Base-by-base conservation (phyloP, 2,888 invertebrate species). In the Hypsopygia costalis region DNA sequence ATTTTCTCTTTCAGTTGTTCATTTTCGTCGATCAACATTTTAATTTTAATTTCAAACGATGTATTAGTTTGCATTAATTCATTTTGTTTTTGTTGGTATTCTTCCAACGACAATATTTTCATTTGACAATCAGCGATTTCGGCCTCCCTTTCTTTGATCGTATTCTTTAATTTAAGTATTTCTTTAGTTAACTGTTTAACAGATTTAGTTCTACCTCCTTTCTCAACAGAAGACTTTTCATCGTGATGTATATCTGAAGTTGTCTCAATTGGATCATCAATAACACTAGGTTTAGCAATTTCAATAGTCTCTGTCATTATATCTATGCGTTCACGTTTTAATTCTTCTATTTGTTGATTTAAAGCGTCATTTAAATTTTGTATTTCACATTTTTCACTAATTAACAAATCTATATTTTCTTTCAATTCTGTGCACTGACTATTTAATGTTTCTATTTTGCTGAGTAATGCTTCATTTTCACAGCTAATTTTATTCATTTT, bases 401-500 rank as follows among this genome's bases (percentile, higher is more conserved):
- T 82, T 21, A 91, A 58, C 41, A 76, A 52, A 51, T 88, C 68
- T 49, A 88, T 76, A 54, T 74, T 78, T 41, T 57, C 76, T 59
- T 90, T 77, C 22, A 92, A 62, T 38, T 66, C 62, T 43, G 74
- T 79, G 52, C 91, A 91, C 53, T 91, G 89, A 11, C 77, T 79
- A 42, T 81, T 87, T 30, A 92, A 63, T 46, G 90, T 86, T 34
- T 83, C 76, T 33, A 92, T 78, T 60, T 87, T 83, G 37, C 85
- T 55, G 29, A 80, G 73, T 34, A 92, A 72, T 22, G 88, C 74
- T 44, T 90, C 88, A 70, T 93, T 92, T 79, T 93, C 93, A 6
- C 75, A 62, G 42, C 79, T 90, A n/a, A 93, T 72, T 48, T 81
- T 86, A 68, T 90, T 92, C 90, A 93, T 91, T 79, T 92, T 93